phyloP scores from a whole-genome alignment of 2,797 vertebrate species.

The Decapterus maruadsi region DNA sequence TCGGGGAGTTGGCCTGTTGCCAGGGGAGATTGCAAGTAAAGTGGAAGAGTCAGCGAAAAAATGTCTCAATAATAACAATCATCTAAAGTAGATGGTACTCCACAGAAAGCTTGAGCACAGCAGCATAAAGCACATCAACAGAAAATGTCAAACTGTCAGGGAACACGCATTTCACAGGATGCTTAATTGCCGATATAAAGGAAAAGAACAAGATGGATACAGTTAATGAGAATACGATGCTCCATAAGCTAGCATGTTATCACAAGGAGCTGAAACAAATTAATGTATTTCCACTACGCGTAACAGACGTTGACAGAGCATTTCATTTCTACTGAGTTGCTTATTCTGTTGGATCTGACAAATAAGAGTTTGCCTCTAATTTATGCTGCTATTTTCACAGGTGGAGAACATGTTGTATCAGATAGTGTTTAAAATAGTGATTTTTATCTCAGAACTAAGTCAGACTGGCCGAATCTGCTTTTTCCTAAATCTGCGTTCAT shows the following conservation, averaged over 20 bases:
- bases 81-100: slow-evolving; percentile 65
- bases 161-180: slow-evolving; percentile 57
- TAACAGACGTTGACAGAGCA: slow-evolving; percentile 46
- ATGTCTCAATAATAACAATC: slow-evolving; percentile 57
- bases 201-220: slow-evolving; percentile 52
- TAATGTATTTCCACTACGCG: slow-evolving; percentile 26
- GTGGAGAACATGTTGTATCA: neutral
- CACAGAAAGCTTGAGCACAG: slow-evolving; percentile 42
- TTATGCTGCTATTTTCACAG: neutral
- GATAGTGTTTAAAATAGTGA: slow-evolving; percentile 1
- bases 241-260: slow-evolving; percentile 29
- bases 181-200: slow-evolving; percentile 62
- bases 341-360: slow-evolving; percentile 22
- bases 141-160: slow-evolving; percentile 65
- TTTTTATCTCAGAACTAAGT: slow-evolving; percentile 16
- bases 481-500: neutral
- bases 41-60: slow-evolving; percentile 70
- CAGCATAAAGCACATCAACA: slow-evolving; percentile 48
- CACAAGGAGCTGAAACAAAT: slow-evolving; percentile 47
- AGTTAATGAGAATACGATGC: slow-evolving; percentile 68
- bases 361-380: slow-evolving; percentile 22
- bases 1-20: slow-evolving; percentile 33
- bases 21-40: slow-evolving; percentile 48
- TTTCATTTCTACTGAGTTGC: slow-evolving; percentile 30
- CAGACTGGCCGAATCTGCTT: slow-evolving; percentile 5